Evolutionary conservation across 2,797 vertebrate species (phyloP).

Genomic region (Enteromius radiatus): DNA sequence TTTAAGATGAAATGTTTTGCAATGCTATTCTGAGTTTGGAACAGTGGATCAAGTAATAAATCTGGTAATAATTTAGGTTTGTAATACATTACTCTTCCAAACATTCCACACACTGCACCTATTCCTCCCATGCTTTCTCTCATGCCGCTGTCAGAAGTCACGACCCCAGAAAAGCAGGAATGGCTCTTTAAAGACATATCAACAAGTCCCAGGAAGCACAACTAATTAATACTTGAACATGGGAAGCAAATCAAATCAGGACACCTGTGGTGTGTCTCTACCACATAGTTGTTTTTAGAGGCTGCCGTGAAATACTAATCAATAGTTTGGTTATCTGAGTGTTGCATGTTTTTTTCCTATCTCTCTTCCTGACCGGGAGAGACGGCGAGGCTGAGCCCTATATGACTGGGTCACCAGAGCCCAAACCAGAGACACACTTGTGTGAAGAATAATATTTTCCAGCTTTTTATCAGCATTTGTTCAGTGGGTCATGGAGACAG

Average conservation of each 20-base stretch:
- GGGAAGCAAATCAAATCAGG: slow-evolving; percentile 20
- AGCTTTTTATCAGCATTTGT: slow-evolving; percentile 74
- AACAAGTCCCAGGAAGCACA: slow-evolving; percentile 29
- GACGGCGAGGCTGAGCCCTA: slow-evolving; percentile 48
- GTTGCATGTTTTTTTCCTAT: slow-evolving; percentile 50
- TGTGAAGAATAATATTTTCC: slow-evolving; percentile 66
- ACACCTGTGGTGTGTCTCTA: slow-evolving; percentile 46
- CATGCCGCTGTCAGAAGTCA: slow-evolving; percentile 26
- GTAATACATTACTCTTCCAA: slow-evolving; percentile 33
- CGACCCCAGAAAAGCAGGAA: slow-evolving; percentile 11
- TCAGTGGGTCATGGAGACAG: slow-evolving; percentile 69
- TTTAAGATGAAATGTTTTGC: slow-evolving; percentile 31
- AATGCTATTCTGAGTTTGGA: slow-evolving; percentile 30
- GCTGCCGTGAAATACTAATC: slow-evolving; percentile 48
- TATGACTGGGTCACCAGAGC: slow-evolving; percentile 53
- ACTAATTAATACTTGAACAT: slow-evolving; percentile 36
- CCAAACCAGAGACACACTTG: slow-evolving; percentile 59
- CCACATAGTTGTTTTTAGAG: slow-evolving; percentile 41
- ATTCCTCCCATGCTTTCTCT: slow-evolving; percentile 42
- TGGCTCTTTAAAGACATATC: slow-evolving; percentile 31
- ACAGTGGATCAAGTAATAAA: slow-evolving; percentile 23
- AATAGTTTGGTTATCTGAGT: slow-evolving; percentile 55
- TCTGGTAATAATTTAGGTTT: slow-evolving; percentile 33
- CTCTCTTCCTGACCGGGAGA: slow-evolving; percentile 57
- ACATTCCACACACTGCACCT: slow-evolving; percentile 34